A percentile compares a stretch with the other conserved stretches of the same genome.
These are phyloP conservation scores for Autographa gamma DNA, from an alignment of 2,888 invertebrate genomes.

Conservation along the genomic window DNA sequence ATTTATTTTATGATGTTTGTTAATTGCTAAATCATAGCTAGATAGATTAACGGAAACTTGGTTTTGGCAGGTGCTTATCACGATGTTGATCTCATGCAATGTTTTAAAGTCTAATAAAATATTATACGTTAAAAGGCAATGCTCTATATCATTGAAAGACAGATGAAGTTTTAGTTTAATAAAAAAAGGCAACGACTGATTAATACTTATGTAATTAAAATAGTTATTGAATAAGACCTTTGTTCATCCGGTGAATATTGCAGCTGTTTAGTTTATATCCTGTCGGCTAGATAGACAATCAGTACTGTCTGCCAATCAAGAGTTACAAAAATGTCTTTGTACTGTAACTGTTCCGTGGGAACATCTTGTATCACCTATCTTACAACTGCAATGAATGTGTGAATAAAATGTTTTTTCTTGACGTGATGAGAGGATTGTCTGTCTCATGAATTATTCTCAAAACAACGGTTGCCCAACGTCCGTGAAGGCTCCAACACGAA, in stretches of 20 bases:
- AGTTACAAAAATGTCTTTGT: conserved; percentile 33
- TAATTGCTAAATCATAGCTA: conserved; percentile 9
- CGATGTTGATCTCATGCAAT: background rate
- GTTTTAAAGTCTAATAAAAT: too few species aligned
- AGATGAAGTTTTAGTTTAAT: background rate
- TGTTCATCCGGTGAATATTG: background rate
- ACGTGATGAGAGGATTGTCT: conserved; percentile 43
- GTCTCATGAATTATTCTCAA: conserved; percentile 52
- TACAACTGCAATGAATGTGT: conserved; percentile 37
- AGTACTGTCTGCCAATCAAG: conserved; percentile 24
- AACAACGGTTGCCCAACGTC: conserved; percentile 55
- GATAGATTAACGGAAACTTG: background rate
- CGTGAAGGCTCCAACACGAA: conserved; percentile 45
- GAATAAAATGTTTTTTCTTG: conserved; percentile 37
- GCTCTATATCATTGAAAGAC: background rate
- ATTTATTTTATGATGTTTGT: conserved; percentile 39
- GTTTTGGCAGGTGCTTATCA: background rate
- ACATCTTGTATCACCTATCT: conserved; percentile 23
- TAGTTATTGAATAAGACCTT: conserved; percentile 4
- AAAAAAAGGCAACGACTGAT: background rate
- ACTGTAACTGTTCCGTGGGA: conserved; percentile 49
- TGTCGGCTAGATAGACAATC: background rate
- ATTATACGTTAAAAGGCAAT: too few species aligned
- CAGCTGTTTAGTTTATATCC: background rate
- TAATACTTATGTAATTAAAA: background rate